Conservation (phyloP, 2,113 vertebrate species). For the Paracanthobrama guichenoti region DNA sequence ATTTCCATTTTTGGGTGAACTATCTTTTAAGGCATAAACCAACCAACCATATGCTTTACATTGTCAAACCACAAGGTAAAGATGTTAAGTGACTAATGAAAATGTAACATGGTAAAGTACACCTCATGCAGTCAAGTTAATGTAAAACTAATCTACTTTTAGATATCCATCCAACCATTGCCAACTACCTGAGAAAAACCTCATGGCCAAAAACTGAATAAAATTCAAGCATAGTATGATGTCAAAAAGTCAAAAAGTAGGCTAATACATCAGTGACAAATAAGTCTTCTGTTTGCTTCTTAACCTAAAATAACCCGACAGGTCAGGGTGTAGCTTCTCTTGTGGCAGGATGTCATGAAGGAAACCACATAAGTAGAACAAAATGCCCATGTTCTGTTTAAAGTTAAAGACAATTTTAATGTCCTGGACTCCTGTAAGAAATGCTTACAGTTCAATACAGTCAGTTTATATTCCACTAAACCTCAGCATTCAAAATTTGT, state of each 20-base stretch:
- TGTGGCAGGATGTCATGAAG: conserved; percentile 16
- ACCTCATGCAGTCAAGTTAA: background rate
- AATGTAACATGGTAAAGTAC: background rate
- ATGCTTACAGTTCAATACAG: background rate
- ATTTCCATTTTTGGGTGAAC: background rate
- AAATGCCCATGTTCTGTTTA: background rate
- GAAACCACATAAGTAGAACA: background rate
- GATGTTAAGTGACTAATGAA: background rate
- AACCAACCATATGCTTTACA: background rate
- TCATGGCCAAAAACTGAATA: background rate
- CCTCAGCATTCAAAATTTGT: background rate
- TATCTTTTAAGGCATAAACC: background rate
- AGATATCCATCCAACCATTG: background rate
- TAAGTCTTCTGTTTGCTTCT: background rate
- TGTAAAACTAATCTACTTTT: background rate
- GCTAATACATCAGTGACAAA: background rate
- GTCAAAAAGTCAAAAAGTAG: background rate
- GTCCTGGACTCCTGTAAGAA: background rate
- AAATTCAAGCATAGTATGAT: no score
- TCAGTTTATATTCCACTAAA: background rate
- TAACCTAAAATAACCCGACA: conserved; percentile 1
- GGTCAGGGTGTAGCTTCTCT: conserved; percentile 7
- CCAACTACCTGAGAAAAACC: background rate
- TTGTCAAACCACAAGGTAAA: background rate
- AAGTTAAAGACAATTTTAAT: background rate